Base-by-base conservation (phyloP, 2,113 vertebrate genomes). In the Cyprinodon brontotheroides region DNA sequence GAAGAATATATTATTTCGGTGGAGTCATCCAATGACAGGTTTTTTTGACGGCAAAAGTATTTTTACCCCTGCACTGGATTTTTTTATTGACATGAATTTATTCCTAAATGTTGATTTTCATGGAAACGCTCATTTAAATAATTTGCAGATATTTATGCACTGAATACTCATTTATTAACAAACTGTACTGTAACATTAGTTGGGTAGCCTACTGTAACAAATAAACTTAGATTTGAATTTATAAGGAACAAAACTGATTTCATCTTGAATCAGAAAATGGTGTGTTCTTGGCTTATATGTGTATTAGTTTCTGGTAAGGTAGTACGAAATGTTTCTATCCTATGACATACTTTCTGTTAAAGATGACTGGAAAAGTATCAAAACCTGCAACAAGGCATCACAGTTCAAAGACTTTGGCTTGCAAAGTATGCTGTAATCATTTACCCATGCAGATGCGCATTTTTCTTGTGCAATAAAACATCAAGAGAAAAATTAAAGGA, bases 91-190 rank as follows among this genome's bases (percentile, higher is more conserved):
- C 63, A 64, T 36, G 15, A 4, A 43, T 61, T 66, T 62, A 6
- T 61, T 65, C 38, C 81, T 39, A 20, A 0, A 12, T 45, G 3
- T 43, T 59, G 68, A 59, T 62, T 47, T 68, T 64, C 29, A 64
- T 37, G 48, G 63, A 68, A 59, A 43, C 3, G 67, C 50, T 70
- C 62, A 12, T 53, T 8, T 48, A 72, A 77, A 81, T 80, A 50
- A 39, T 80, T 80, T 72, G 68, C 70, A 77, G 68, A 79, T 77
- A 69, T 70, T 70, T 62, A 85, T 75, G 80, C 76, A 86, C 85
- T 86, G 78, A 87, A 74, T 81, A 75, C 62, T 81, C 53, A 84
- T 82, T 75, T 59, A 77, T 20, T 14, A 67, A 78, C 75, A 74
- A 70, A 78, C 65, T 81, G 75, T 86, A 78, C 71, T 74, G 29